phyloP scores from a whole-genome alignment of 2,113 vertebrate genomes.

The Neotoma lepida region DNA sequence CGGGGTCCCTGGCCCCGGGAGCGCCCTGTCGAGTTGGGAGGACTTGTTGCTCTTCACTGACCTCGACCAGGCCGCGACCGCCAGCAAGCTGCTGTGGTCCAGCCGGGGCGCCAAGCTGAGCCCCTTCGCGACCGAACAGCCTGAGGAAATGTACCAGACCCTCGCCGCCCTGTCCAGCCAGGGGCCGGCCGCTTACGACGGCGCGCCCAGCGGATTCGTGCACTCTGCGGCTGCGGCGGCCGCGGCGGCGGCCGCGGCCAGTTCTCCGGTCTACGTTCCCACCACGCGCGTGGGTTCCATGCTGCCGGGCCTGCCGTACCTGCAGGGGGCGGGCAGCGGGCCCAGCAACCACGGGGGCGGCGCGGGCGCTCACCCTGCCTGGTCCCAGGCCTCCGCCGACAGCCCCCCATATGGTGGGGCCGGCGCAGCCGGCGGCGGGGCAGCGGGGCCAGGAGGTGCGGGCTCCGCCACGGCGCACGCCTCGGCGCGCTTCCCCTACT shows the following conservation, averaged over 20 bases:
- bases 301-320: slow-evolving; percentile 94
- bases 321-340: slow-evolving; percentile 89
- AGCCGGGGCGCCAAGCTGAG: slow-evolving; percentile 91
- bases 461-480: slow-evolving; percentile 89
- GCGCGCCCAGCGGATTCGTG: slow-evolving; percentile 91
- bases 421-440: slow-evolving; percentile 81
- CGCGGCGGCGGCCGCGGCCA: slow-evolving; percentile 89
- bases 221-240: slow-evolving; percentile 90
- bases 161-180: slow-evolving; percentile 94
- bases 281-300: slow-evolving; percentile 95
- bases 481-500: slow-evolving; percentile 93
- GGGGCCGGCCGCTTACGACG: slow-evolving; percentile 90
- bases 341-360: slow-evolving; percentile 91
- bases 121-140: slow-evolving; percentile 86
- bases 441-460: slow-evolving; percentile 67
- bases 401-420: slow-evolving; percentile 82
- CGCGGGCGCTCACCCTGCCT: slow-evolving; percentile 86
- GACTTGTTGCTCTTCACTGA: slow-evolving; percentile 96
- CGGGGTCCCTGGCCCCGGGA: slow-evolving; percentile 89
- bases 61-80: slow-evolving; percentile 90
- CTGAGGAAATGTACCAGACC: slow-evolving; percentile 97
- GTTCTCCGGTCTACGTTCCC: slow-evolving; percentile 96
- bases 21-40: slow-evolving; percentile 88
- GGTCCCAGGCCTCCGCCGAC: slow-evolving; percentile 89
- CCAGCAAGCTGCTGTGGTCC: slow-evolving; percentile 94